Conservation (phyloP, 2,888 invertebrate species). For the Cryptus viduatorius region DNA sequence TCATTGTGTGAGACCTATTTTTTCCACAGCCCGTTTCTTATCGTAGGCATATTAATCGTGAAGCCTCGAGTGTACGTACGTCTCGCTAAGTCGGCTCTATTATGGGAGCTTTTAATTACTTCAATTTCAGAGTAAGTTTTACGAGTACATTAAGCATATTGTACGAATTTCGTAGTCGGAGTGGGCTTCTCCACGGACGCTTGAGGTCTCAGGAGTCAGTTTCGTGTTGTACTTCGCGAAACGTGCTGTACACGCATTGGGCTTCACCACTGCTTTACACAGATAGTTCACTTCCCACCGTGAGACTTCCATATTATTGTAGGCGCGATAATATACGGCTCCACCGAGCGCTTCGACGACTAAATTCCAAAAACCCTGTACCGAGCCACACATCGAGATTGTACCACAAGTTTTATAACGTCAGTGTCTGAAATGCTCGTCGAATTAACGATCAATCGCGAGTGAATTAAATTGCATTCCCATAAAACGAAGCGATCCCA, state of each 20-base stretch:
- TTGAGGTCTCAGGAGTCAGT: neutral
- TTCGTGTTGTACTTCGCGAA: neutral
- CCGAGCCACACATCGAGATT: neutral
- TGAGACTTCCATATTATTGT: neutral
- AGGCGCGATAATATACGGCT: neutral
- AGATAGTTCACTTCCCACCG: constrained; percentile 6
- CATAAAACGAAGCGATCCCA: neutral
- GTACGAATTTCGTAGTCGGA: constrained; percentile 48
- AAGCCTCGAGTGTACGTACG: neutral
- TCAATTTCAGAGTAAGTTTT: constrained; percentile 74
- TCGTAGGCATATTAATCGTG: neutral
- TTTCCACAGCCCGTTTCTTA: constrained; percentile 16
- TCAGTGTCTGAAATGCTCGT: no score
- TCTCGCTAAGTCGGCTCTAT: neutral
- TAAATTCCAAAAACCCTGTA: neutral
- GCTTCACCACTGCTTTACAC: neutral
- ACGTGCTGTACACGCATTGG: neutral
- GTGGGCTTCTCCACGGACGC: neutral
- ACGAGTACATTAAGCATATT: constrained; percentile 74
- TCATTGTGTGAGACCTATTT: neutral
- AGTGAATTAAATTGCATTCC: neutral
- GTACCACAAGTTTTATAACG: no score
- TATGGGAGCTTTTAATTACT: constrained; percentile 72
- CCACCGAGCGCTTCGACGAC: neutral
- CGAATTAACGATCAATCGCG: neutral